Conservation (phyloP, 2,113 vertebrate species). For the Oreochromis tanganicae region DNA sequence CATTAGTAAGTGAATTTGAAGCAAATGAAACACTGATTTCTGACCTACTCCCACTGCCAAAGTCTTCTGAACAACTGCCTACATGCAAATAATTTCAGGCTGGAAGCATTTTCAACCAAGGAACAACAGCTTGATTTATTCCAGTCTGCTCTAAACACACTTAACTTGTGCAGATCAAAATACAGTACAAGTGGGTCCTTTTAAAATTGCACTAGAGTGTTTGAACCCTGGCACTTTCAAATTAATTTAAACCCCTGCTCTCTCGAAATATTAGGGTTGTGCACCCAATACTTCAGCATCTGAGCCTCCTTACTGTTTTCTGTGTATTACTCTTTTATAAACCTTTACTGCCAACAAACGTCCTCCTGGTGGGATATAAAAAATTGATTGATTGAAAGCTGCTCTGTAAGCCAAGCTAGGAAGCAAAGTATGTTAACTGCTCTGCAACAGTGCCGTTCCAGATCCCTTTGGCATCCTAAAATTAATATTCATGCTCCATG, state of each 20-base stretch:
- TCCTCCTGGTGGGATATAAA: constrained; percentile 16
- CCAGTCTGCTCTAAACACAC: neutral
- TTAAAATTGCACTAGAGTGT: neutral
- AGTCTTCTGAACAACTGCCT: neutral
- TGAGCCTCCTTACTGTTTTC: constrained; percentile 1
- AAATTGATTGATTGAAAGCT: constrained; percentile 39
- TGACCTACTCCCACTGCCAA: neutral
- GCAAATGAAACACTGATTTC: neutral
- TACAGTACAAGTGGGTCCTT: neutral
- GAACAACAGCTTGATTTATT: neutral
- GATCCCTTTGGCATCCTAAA: constrained; percentile 11
- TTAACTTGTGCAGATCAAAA: neutral
- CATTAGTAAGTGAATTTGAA: neutral
- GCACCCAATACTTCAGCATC: neutral
- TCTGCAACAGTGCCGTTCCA: constrained; percentile 9
- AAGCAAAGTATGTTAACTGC: constrained; percentile 21
- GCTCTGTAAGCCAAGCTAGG: constrained; percentile 8
- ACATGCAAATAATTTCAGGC: neutral
- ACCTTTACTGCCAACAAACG: neutral
- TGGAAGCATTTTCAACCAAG: neutral
- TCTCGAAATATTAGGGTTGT: neutral
- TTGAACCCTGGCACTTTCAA: neutral
- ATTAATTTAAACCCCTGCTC: neutral
- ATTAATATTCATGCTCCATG: constrained; percentile 54
- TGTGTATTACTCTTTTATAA: constrained; percentile 7